A percentile compares a stretch with the other conserved stretches of the same genome.
Evolutionary conservation across 1,140 invertebrate genomes (phyloP).

Genomic region (Saccostrea glomerata): DNA sequence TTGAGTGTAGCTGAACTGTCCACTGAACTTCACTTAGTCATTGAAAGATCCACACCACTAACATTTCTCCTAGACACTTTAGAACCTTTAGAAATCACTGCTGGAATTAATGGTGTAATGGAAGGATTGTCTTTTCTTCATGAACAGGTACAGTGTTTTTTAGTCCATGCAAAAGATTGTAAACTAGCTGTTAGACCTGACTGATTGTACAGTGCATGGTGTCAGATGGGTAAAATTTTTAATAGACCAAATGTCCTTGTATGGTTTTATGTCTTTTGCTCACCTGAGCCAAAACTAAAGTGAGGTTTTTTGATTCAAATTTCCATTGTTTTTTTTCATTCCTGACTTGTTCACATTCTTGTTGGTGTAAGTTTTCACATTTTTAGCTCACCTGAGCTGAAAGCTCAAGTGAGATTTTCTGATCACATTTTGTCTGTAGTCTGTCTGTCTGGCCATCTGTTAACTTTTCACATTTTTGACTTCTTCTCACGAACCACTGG

Average conservation of each 20-base stretch:
- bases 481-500: neutral
- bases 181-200: neutral
- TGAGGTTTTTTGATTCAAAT: too few species aligned
- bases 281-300: too few species aligned
- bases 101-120: slow-evolving; percentile 69
- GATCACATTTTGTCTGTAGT: too few species aligned
- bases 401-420: neutral
- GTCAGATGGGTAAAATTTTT: neutral
- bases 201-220: neutral
- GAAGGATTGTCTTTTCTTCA: slow-evolving; percentile 73
- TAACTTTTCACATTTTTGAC: neutral
- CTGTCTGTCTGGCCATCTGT: too few species aligned
- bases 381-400: neutral
- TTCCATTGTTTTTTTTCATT: too few species aligned
- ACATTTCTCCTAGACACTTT: slow-evolving; percentile 58
- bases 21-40: slow-evolving; percentile 63
- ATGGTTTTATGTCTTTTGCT: neutral
- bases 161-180: neutral
- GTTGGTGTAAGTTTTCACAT: neutral
- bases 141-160: slow-evolving; percentile 63
- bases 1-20: slow-evolving; percentile 60
- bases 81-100: slow-evolving; percentile 67
- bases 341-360: too few species aligned
- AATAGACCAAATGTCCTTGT: neutral
- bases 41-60: slow-evolving; percentile 69